These are phyloP conservation scores for Gymnothorax javanicus DNA, from an alignment of 2,797 vertebrate genomes.

Conservation along the genomic window DNA sequence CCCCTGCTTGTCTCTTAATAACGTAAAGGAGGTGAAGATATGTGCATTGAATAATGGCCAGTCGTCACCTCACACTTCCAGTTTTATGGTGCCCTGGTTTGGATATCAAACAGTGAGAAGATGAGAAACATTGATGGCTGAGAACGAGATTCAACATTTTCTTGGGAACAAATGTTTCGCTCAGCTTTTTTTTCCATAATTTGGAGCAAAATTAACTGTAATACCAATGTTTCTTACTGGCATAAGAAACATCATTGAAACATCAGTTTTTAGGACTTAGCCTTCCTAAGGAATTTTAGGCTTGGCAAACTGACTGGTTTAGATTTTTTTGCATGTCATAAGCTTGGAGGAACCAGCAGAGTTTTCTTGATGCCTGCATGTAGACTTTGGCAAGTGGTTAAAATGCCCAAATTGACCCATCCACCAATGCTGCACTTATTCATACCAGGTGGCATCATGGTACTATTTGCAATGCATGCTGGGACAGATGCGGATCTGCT, in stretches of 20 bases:
- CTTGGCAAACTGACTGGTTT: too few species aligned
- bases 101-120: too few species aligned
- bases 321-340: neutral
- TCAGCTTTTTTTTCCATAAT: neutral
- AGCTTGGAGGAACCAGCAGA: slow-evolving; percentile 2
- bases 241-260: too few species aligned
- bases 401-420: neutral
- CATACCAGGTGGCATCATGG: too few species aligned
- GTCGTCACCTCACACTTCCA: neutral
- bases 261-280: neutral
- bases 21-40: neutral
- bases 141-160: neutral
- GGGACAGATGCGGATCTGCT: too few species aligned
- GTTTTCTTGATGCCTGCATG: neutral
- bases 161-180: slow-evolving; percentile 22
- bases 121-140: neutral
- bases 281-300: too few species aligned
- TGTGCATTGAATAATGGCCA: neutral
- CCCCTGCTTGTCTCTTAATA: neutral
- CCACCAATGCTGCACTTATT: too few species aligned
- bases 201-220: neutral
- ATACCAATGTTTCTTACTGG: neutral
- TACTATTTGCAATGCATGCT: too few species aligned
- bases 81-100: neutral
- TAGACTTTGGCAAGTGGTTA: neutral